Conservation (phyloP, 2,888 invertebrate species). For the Ochropleura leucogaster region DNA sequence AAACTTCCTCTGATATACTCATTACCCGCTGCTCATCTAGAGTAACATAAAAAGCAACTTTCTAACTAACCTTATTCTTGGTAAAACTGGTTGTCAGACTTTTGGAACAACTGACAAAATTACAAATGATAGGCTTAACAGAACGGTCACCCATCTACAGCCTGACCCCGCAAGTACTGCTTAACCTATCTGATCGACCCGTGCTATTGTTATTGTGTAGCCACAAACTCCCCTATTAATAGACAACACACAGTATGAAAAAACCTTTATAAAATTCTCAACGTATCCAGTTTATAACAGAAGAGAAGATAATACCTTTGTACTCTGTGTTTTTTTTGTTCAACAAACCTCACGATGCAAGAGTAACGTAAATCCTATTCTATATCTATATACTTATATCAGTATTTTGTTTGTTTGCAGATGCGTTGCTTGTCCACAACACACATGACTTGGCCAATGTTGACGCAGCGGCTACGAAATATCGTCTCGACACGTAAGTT, state of each 20-base stretch:
- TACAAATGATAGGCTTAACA: background rate
- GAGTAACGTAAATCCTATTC: slow-evolving; percentile 31
- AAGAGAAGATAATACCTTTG: slow-evolving; percentile 10
- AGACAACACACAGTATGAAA: slow-evolving; percentile 15
- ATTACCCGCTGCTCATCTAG: too few species aligned
- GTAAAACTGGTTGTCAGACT: background rate
- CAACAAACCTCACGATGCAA: slow-evolving; percentile 8
- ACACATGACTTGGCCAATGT: slow-evolving; percentile 75
- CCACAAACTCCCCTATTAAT: background rate
- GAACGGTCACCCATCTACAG: background rate
- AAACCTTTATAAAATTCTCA: background rate
- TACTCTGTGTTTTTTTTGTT: slow-evolving; percentile 27
- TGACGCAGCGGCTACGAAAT: slow-evolving; percentile 68
- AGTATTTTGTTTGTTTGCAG: slow-evolving; percentile 81
- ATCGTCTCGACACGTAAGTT: slow-evolving; percentile 74
- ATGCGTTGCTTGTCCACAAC: slow-evolving; percentile 78
- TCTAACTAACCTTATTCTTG: background rate
- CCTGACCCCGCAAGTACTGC: background rate
- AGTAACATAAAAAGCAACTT: too few species aligned
- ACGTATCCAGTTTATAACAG: background rate
- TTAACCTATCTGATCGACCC: background rate
- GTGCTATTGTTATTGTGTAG: background rate
- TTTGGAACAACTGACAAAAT: background rate
- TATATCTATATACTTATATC: slow-evolving; percentile 61
- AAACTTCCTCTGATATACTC: too few species aligned